These are phyloP conservation scores for Ceraclea dissimilis DNA, from an alignment of 2,888 invertebrate genomes.

Conservation along the genomic window DNA sequence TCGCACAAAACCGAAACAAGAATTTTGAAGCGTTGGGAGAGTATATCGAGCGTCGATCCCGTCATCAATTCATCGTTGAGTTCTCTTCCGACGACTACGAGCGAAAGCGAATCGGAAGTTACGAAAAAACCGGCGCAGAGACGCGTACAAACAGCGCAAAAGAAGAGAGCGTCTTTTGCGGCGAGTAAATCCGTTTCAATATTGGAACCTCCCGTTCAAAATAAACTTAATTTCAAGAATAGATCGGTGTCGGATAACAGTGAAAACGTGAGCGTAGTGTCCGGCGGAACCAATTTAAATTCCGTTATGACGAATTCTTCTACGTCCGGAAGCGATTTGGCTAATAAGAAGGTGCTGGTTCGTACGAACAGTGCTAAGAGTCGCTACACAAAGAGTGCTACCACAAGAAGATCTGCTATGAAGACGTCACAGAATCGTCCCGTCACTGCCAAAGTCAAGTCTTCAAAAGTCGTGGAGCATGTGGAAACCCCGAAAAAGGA, in stretches of 20 bases:
- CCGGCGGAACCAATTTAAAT: conserved; percentile 39
- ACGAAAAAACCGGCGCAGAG: conserved; percentile 37
- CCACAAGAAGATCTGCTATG: conserved; percentile 41
- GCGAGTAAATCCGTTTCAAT: conserved; percentile 45
- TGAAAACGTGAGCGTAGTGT: conserved; percentile 43
- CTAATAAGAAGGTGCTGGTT: conserved; percentile 39
- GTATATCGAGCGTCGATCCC: conserved; percentile 63
- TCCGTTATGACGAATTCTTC: conserved; percentile 40
- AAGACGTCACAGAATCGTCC: conserved; percentile 50
- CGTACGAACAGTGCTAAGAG: conserved; percentile 35
- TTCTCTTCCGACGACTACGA: conserved; percentile 47
- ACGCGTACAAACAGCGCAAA: conserved; percentile 39
- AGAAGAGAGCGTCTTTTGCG: conserved; percentile 40
- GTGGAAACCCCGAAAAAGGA: conserved; percentile 37
- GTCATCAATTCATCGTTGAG: conserved; percentile 61
- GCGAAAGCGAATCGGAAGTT: conserved; percentile 43
- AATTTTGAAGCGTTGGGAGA: conserved; percentile 47
- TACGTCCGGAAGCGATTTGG: conserved; percentile 38
- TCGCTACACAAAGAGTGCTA: conserved; percentile 47
- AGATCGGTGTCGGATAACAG: conserved; percentile 34
- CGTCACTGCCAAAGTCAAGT: conserved; percentile 56
- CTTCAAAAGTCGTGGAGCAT: conserved; percentile 43
- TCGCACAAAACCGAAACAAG: conserved; percentile 6
- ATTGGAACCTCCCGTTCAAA: conserved; percentile 38
- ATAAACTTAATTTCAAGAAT: conserved; percentile 30